These are phyloP conservation scores for Rhinophrynus dorsalis DNA, from an alignment of 2,797 vertebrate genomes.

Conservation along the genomic window DNA sequence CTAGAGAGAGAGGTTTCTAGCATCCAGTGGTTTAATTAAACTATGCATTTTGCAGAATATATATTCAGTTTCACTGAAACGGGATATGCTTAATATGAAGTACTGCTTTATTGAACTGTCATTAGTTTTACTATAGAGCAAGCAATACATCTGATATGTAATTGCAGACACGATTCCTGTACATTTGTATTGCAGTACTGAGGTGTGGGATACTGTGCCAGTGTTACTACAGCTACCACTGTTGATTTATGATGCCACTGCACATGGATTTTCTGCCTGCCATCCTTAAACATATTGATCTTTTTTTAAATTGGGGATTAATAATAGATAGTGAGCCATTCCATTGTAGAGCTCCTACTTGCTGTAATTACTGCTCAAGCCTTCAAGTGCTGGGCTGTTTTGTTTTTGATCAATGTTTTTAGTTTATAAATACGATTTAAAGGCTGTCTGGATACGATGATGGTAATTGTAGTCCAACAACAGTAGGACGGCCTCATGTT, in stretches of 20 bases:
- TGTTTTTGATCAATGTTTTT: conserved; percentile 11
- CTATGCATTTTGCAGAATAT: background rate
- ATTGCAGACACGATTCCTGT: background rate
- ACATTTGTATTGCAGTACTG: background rate
- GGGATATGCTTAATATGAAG: background rate
- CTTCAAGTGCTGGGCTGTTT: background rate
- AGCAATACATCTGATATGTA: background rate
- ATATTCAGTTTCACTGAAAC: too few relatives aligned
- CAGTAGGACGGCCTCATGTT: too few relatives aligned
- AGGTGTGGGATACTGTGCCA: background rate
- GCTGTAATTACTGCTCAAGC: conserved; percentile 26
- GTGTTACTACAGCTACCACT: conserved; percentile 6
- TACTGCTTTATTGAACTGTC: background rate
- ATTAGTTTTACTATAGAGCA: background rate
- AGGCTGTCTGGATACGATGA: too few relatives aligned
- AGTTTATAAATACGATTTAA: conserved; percentile 4
- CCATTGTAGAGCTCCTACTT: background rate
- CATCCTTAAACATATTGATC: conserved; percentile 33
- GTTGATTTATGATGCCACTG: conserved; percentile 32
- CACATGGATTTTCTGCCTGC: conserved; percentile 2
- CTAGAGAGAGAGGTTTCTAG: too few relatives aligned
- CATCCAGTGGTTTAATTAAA: too few relatives aligned
- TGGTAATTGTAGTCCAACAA: too few relatives aligned
- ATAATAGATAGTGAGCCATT: conserved; percentile 35
- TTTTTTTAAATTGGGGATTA: conserved; percentile 28